Base-by-base conservation (phyloP, 2,113 vertebrate species). In the Butastur rufipennis region DNA sequence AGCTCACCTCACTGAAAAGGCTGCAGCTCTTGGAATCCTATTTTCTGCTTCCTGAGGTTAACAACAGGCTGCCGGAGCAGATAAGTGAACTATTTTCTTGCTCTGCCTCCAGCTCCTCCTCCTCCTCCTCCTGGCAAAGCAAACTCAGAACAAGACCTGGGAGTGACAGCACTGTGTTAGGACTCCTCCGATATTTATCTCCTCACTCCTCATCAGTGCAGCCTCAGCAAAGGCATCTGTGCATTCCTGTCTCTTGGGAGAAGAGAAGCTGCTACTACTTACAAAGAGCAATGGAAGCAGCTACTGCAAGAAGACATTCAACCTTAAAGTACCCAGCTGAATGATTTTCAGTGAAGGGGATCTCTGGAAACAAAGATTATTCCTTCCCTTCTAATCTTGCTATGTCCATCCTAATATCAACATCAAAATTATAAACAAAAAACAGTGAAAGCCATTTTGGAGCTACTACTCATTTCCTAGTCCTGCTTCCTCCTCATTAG, bases 1-100 rank as follows among this genome's bases (percentile, higher is more conserved):
- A 94, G 25, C 15, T 56, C 78, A 85, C 25, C 13, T 61, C 52
- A 56, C 47, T 38, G 40, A 59, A 93, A 91, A 80, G 43, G 31
- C 70, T 88, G 31, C 40, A 90, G 38, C 48, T 36, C 62, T 42
- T 48, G 36, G 40, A 94, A 80, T 20, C 7, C 0, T 50, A 61
- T 68, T 89, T 91, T 94, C 61, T 87, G 77, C 56, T 93, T 95
- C 93, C 89, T 75, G 74, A 93, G 52, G 70, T 79, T 79, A 79
- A 84, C 1, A 1, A 59, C 59, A 65, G 40, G 22, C 53, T 80
- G 74, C 38, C 34, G 75, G 62, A 80, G 59, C 29, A 91, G 81
- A 45, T 61, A 93, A 96, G 3, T 82, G 26, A 53, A 42, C 55
- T 68, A 13, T 22, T 73, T 91, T 94, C n/a, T 77, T 83, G 62